Conservation (phyloP, 2,888 invertebrate species). For the Cosmopolites sordidus region DNA sequence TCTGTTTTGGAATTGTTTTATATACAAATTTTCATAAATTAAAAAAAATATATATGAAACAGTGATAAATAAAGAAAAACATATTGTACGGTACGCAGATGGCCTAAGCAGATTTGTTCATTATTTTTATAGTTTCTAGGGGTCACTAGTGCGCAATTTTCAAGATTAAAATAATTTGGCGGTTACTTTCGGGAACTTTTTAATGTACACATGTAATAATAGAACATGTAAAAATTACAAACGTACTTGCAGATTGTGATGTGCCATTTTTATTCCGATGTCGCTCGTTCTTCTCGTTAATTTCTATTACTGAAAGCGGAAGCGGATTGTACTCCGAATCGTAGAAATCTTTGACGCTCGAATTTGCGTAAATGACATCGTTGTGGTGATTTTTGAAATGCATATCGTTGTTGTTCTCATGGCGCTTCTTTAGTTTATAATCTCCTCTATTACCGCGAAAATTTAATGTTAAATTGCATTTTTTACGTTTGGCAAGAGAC, state of each 20-base stretch:
- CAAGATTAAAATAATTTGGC: too few relatives aligned
- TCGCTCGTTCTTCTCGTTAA: constrained; percentile 36
- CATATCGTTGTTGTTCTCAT: constrained; percentile 19
- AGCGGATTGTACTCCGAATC: constrained; percentile 42
- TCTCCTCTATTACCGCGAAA: constrained; percentile 7
- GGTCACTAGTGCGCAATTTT: too few relatives aligned
- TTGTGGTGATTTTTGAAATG: constrained; percentile 28
- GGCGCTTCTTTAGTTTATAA: constrained; percentile 3
- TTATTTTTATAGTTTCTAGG: too few relatives aligned
- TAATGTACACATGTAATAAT: too few relatives aligned
- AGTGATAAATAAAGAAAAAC: too few relatives aligned
- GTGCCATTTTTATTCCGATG: background rate
- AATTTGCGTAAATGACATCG: constrained; percentile 32
- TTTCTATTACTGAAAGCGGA: constrained; percentile 47
- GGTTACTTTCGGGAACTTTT: too few relatives aligned
- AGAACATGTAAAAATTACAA: background rate
- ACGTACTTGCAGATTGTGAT: background rate
- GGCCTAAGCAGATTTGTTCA: too few relatives aligned
- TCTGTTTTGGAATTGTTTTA: too few relatives aligned
- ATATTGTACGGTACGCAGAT: too few relatives aligned
- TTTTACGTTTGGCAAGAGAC: constrained; percentile 34
- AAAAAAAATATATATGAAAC: too few relatives aligned
- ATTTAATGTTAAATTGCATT: constrained; percentile 29
- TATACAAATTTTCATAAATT: too few relatives aligned
- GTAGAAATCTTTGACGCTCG: constrained; percentile 28